These are phyloP conservation scores for Prolemur simus DNA, from an alignment of 2,113 vertebrate genomes.

Conservation along the genomic window DNA sequence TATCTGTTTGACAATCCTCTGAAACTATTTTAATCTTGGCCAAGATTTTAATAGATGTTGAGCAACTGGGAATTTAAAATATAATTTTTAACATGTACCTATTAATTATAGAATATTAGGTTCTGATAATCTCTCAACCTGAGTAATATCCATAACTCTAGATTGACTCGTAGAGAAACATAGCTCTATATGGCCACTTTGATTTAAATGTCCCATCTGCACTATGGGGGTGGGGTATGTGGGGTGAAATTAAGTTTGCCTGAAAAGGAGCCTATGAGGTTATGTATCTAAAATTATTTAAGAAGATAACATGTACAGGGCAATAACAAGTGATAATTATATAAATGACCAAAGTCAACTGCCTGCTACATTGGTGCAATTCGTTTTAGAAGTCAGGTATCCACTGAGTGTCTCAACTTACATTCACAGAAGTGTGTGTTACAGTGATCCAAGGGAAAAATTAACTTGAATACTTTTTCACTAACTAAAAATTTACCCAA, in stretches of 20 bases:
- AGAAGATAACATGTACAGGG: not conserved
- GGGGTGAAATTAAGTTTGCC: not conserved
- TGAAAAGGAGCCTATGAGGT: not conserved
- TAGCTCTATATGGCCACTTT: not conserved
- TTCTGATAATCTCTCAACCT: not conserved
- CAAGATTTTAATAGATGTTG: not conserved
- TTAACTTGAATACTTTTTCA: slow-evolving; percentile 24
- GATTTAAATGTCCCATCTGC: not conserved
- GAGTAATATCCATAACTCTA: not conserved
- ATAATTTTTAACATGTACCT: not conserved
- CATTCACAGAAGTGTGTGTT: not conserved
- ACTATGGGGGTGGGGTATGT: not conserved
- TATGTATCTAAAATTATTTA: not conserved
- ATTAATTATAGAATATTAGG: not conserved
- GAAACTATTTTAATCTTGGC: not conserved
- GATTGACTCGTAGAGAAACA: not conserved
- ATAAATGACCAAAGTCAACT: not conserved
- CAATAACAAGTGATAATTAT: not conserved
- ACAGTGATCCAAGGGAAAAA: not conserved
- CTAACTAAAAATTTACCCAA: slow-evolving; percentile 18
- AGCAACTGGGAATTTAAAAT: not conserved
- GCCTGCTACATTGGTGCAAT: not conserved
- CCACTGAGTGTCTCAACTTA: not conserved
- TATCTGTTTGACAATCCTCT: not conserved
- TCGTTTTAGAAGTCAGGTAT: not conserved